These are phyloP conservation scores for Heliconius aoede DNA, from an alignment of 2,888 invertebrate genomes.

Conservation along the genomic window DNA sequence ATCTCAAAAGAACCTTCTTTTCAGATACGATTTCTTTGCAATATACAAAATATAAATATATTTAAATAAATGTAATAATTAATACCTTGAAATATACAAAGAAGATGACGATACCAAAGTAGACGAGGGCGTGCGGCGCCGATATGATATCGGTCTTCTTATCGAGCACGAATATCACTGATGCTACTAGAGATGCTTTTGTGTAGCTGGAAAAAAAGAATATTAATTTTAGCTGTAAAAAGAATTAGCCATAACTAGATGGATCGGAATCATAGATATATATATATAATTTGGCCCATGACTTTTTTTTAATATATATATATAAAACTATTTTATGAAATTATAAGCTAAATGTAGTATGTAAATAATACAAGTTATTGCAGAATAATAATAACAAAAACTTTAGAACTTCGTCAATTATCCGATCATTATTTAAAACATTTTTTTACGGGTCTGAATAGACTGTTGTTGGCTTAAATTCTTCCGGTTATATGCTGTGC, in stretches of 20 bases:
- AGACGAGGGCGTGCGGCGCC: constrained; percentile 97
- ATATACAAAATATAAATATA: not conserved
- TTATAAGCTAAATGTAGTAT: too few relatives aligned
- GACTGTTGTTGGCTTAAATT: not conserved
- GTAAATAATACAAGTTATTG: too few relatives aligned
- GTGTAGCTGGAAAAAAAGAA: constrained; percentile 89
- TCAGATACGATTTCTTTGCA: too few relatives aligned
- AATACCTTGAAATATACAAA: constrained; percentile 96
- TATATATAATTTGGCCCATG: too few relatives aligned
- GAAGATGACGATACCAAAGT: constrained; percentile 98
- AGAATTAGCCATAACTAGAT: too few relatives aligned
- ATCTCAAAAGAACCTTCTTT: too few relatives aligned
- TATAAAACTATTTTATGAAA: too few relatives aligned
- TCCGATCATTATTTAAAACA: not conserved
- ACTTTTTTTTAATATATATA: too few relatives aligned
- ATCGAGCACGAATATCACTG: constrained; percentile 97
- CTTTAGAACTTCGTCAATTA: too few relatives aligned
- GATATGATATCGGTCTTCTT: constrained; percentile 98
- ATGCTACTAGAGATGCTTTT: constrained; percentile 97
- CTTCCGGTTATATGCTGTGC: not conserved
- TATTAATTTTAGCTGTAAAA: too few relatives aligned
- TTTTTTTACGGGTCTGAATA: not conserved
- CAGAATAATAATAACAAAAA: too few relatives aligned
- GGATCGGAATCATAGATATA: too few relatives aligned
- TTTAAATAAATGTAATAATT: constrained; percentile 32